Evolutionary conservation across 2,797 vertebrate species (phyloP).

Genomic region (Myoxocephalus aenaeus): DNA sequence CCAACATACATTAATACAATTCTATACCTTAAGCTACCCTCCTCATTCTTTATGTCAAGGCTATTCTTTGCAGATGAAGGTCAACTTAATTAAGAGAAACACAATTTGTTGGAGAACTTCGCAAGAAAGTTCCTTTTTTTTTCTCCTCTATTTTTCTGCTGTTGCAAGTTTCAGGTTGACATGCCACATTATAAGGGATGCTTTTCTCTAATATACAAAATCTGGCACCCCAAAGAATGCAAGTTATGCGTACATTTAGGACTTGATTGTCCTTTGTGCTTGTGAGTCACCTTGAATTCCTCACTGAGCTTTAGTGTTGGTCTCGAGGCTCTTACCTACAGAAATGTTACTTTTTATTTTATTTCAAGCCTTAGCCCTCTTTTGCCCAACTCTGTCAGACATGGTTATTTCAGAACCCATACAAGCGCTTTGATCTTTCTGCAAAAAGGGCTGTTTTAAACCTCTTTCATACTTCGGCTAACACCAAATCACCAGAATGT

Average conservation of each 20-base stretch:
- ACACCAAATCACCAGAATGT: constrained; percentile 64
- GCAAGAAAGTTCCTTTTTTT: constrained; percentile 12
- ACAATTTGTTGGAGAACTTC: background rate
- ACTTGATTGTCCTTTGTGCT: constrained; percentile 15
- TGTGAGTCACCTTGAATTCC: constrained; percentile 34
- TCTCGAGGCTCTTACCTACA: constrained; percentile 21
- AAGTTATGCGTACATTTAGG: constrained; percentile 15
- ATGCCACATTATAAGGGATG: background rate
- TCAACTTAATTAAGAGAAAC: constrained; percentile 3
- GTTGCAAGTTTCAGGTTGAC: background rate
- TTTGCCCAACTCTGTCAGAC: constrained; percentile 34
- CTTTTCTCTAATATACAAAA: background rate
- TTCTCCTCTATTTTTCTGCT: background rate
- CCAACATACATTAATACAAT: constrained; percentile 28
- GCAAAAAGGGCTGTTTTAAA: constrained; percentile 35
- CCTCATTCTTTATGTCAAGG: background rate
- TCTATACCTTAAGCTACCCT: background rate
- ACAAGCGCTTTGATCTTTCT: constrained; percentile 44
- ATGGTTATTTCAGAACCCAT: constrained; percentile 41
- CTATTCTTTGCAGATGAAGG: constrained; percentile 4
- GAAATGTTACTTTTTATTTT: constrained; percentile 22
- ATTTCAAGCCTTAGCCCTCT: constrained; percentile 18
- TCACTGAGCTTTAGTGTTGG: background rate
- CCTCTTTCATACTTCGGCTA: constrained; percentile 40
- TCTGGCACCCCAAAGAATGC: background rate